These are phyloP conservation scores for Jaculus jaculus DNA, from an alignment of 2,113 vertebrate genomes.

Conservation along the genomic window DNA sequence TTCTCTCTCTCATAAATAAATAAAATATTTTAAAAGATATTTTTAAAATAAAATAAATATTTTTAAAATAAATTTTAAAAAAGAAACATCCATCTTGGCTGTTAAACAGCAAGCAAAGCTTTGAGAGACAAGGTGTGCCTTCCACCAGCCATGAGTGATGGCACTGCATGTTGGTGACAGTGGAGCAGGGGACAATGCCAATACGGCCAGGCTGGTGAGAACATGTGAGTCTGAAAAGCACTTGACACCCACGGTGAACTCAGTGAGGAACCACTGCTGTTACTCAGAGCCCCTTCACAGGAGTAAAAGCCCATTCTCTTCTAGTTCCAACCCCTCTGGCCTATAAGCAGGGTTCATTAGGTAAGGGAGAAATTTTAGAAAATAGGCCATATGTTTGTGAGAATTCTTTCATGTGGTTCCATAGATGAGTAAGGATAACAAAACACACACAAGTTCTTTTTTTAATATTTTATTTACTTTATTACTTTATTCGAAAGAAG, in stretches of 20 bases:
- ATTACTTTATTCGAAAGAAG: no score
- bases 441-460: neutral
- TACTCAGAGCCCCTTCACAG: neutral
- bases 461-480: no score
- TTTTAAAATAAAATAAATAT: no score
- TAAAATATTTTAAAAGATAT: no score
- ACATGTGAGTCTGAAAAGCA: neutral
- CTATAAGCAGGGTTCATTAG: neutral
- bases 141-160: neutral
- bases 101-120: neutral
- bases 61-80: no score
- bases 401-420: neutral
- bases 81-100: neutral
- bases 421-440: neutral
- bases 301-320: neutral
- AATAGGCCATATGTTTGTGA: neutral
- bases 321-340: neutral
- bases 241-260: neutral
- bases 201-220: neutral
- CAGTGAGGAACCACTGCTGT: neutral
- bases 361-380: neutral
- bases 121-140: neutral
- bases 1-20: no score
- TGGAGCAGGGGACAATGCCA: no score
- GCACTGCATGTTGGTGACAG: no score